These are phyloP conservation scores for Teleiodes luculella DNA, from an alignment of 2,888 invertebrate genomes.

Conservation along the genomic window DNA sequence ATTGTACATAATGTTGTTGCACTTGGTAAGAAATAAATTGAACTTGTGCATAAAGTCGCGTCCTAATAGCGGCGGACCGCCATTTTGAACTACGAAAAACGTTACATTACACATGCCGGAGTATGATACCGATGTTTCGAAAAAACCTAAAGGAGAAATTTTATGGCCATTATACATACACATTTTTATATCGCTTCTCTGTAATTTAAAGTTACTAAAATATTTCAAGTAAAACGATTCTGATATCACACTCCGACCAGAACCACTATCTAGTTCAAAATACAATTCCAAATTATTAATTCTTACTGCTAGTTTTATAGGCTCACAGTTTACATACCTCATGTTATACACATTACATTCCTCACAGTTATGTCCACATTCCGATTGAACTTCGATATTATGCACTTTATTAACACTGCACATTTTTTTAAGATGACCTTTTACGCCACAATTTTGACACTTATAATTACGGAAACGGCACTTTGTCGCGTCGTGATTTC, in stretches of 20 bases:
- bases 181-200: conserved; percentile 20
- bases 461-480: conserved; percentile 24
- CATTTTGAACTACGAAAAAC: conserved; percentile 25
- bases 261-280: conserved; percentile 27
- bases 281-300: neutral
- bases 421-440: conserved; percentile 28
- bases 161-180: conserved; percentile 30
- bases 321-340: conserved; percentile 20
- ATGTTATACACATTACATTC: conserved; percentile 24
- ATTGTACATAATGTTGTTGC: no score
- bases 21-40: no score
- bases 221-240: conserved; percentile 16
- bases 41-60: conserved; percentile 11
- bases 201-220: conserved; percentile 14
- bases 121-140: conserved; percentile 13
- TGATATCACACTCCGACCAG: conserved; percentile 22
- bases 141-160: conserved; percentile 24
- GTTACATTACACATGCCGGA: conserved; percentile 10
- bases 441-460: conserved; percentile 24
- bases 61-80: conserved; percentile 8
- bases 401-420: conserved; percentile 6
- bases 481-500: conserved; percentile 17
- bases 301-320: neutral
- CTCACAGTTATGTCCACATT: conserved; percentile 8
- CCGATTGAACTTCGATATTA: neutral